Percentiles rank a stretch among this genome's conserved stretches.
phyloP scores from a whole-genome alignment of 2,888 invertebrate species.

The Plusia festucae region DNA sequence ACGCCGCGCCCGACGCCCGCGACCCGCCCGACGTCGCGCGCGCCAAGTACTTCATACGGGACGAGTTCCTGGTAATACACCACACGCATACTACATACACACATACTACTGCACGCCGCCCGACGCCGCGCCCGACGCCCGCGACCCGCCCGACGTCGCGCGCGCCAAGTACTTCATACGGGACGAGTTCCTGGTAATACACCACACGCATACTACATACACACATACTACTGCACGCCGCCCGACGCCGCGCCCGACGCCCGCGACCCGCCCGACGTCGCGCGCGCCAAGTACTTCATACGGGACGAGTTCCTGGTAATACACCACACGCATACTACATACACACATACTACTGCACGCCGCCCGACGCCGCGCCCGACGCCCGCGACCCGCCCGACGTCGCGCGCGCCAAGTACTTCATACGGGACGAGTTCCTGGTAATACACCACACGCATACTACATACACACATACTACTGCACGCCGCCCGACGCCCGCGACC shows the following conservation, averaged over 20 bases:
- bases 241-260: too few species aligned
- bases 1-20: conserved; percentile 81
- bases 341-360: conserved; percentile 55
- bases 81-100: neutral
- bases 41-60: conserved; percentile 95
- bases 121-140: neutral
- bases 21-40: conserved; percentile 95
- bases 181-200: conserved; percentile 70
- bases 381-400: conserved; percentile 94
- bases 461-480: conserved; percentile 55
- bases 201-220: neutral
- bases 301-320: conserved; percentile 82
- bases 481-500: conserved; percentile 86
- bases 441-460: neutral
- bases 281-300: conserved; percentile 96
- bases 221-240: conserved; percentile 57
- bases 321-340: neutral
- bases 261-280: conserved; percentile 94
- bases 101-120: conserved; percentile 59
- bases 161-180: conserved; percentile 96
- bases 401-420: conserved; percentile 96
- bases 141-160: conserved; percentile 95
- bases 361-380: too few species aligned
- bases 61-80: conserved; percentile 67
- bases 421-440: conserved; percentile 82